Conservation (phyloP, 1,140 invertebrate genomes). For the Philopotamus ludificatus region DNA sequence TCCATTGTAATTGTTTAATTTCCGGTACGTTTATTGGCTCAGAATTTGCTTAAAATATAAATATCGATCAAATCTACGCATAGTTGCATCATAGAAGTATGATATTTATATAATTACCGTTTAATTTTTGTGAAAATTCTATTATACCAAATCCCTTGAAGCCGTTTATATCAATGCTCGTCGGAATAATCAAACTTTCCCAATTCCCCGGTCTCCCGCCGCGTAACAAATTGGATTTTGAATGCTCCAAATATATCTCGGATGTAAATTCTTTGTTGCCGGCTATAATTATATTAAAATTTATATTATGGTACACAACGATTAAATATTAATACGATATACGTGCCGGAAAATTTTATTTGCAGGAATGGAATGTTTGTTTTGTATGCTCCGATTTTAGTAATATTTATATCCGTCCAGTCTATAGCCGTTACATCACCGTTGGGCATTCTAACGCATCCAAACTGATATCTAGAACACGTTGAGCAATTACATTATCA, state of each 20-base stretch:
- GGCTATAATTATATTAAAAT: too few species aligned
- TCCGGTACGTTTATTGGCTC: not conserved
- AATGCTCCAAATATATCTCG: slow-evolving; percentile 24
- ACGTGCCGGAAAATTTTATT: too few species aligned
- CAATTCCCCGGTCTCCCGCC: slow-evolving; percentile 31
- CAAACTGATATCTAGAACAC: slow-evolving; percentile 44
- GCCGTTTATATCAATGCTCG: slow-evolving; percentile 32
- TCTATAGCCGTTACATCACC: slow-evolving; percentile 39
- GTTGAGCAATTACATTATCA: not conserved
- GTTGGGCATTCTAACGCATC: slow-evolving; percentile 41
- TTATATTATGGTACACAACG: too few species aligned
- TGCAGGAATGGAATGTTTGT: slow-evolving; percentile 35
- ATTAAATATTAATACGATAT: too few species aligned
- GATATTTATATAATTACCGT: slow-evolving; percentile 24
- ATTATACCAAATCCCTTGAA: slow-evolving; percentile 38
- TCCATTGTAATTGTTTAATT: slow-evolving; percentile 13
- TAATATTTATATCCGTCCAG: slow-evolving; percentile 41
- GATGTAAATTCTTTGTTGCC: slow-evolving; percentile 34
- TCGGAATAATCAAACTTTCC: slow-evolving; percentile 37
- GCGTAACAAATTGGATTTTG: slow-evolving; percentile 6
- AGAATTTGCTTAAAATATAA: too few species aligned
- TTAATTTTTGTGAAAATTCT: slow-evolving; percentile 31
- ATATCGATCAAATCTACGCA: too few species aligned
- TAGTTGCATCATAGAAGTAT: too few species aligned
- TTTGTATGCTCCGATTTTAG: slow-evolving; percentile 37